Evolutionary conservation across 2,113 vertebrate genomes (phyloP), one percentile per base, ranked within the genome.

Genomic region (Brevimyrus niger): DNA sequence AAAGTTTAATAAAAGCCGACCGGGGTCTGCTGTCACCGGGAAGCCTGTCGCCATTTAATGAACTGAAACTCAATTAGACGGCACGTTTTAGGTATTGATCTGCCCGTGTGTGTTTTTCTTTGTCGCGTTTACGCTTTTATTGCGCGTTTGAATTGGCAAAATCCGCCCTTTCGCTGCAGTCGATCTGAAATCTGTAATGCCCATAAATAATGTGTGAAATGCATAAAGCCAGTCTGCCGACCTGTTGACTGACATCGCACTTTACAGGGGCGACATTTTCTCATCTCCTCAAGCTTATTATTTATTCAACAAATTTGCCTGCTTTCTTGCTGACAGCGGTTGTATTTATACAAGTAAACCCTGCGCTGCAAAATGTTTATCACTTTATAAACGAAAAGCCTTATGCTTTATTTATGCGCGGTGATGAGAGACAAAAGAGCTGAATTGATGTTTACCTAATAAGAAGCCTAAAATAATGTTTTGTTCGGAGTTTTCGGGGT

Each of bases 361-460:
- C 93, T 95, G 94, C 94, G 92, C 94, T 96, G 95, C 95, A 95
- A 96, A 97, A 96, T 96, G 95, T 97, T 96, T 96, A 97, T 96
- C 96, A 95, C 95, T 96, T 97, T 96, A 96, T 97, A 96, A 97
- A 96, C 95, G 95, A 69, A 96, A 96, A 96, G 90, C 93, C 93
- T 95, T 94, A 96, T 97, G 96, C 97, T 97, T 97, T 98, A 97
- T 98, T 97, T 97, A 97, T 97, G 95, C 94, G 91, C 94, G 92
- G 94, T 95, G 95, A 97, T 96, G 95, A 95, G 95, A 96, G 94
- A 95, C 94, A 95, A 91, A 89, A 50, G 94, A 93, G 94, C 93
- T 94, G 95, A 96, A 96, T 96, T 96, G 95, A 96, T 97, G 95
- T 97, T 97, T 96, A 95, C 95, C 96, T 96, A 96, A 97, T 95